Conservation (phyloP, 2,888 invertebrate species). For the Dicroscelio sp. region DNA sequence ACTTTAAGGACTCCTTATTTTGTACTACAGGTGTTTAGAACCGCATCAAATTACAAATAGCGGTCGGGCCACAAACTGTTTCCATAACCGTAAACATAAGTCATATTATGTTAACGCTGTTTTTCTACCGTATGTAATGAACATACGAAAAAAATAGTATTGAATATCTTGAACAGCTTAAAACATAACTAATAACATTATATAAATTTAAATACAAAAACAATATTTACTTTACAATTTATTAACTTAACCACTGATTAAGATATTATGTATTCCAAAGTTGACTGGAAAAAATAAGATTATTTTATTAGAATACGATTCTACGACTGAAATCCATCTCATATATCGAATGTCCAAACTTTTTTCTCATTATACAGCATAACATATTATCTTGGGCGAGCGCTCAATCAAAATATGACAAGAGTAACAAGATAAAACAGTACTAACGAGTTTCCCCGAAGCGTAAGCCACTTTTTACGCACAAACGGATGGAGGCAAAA, state of each 20-base stretch:
- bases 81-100: slow-evolving; percentile 43
- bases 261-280: too few relatives aligned
- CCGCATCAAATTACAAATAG: slow-evolving; percentile 62
- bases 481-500: slow-evolving; percentile 57
- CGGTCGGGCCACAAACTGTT: slow-evolving; percentile 55
- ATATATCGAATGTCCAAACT: slow-evolving; percentile 37
- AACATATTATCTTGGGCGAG: slow-evolving; percentile 46
- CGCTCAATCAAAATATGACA: slow-evolving; percentile 68
- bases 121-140: slow-evolving; percentile 5
- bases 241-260: too few relatives aligned
- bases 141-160: too few relatives aligned
- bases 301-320: too few relatives aligned
- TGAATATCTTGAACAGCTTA: too few relatives aligned
- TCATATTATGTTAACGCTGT: slow-evolving; percentile 41
- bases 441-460: slow-evolving; percentile 52
- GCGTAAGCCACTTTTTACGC: slow-evolving; percentile 63
- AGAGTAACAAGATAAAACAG: slow-evolving; percentile 62
- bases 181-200: too few relatives aligned
- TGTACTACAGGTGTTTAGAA: slow-evolving; percentile 53
- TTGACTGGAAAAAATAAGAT: too few relatives aligned
- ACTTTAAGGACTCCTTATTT: slow-evolving; percentile 51
- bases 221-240: too few relatives aligned
- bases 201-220: too few relatives aligned
- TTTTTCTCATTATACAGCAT: slow-evolving; percentile 48
- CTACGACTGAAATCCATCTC: slow-evolving; percentile 18